phyloP scores from a whole-genome alignment of 1,140 invertebrate genomes.

The Drosophila ogumai region DNA sequence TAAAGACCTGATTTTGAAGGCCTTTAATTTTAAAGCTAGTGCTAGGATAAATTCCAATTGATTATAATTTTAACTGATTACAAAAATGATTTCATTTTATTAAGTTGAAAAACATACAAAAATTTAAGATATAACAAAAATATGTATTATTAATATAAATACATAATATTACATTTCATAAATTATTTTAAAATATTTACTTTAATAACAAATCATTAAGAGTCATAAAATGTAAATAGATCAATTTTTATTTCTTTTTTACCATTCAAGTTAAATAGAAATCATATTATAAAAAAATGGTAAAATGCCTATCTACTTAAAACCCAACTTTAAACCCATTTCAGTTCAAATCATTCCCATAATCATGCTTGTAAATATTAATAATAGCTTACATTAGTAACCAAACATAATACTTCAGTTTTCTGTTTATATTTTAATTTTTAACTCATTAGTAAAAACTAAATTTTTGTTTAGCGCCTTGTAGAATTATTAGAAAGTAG shows the following conservation, averaged over 20 bases:
- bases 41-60: too few relatives aligned
- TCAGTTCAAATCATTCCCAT: neutral
- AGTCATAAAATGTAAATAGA: neutral
- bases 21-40: too few relatives aligned
- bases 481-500: neutral
- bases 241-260: neutral
- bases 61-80: too few relatives aligned
- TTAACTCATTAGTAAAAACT: neutral
- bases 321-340: conserved; percentile 10
- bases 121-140: neutral
- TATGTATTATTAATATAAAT: too few relatives aligned
- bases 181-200: neutral
- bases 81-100: too few relatives aligned
- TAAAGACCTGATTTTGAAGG: too few relatives aligned
- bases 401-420: neutral
- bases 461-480: neutral
- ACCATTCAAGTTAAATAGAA: neutral
- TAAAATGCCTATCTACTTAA: neutral
- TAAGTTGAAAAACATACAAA: too few relatives aligned
- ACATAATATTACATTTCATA: neutral
- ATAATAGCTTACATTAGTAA: conserved; percentile 8
- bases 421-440: neutral
- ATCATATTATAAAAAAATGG: too few relatives aligned
- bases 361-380: conserved; percentile 17
- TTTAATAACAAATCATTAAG: neutral